These are phyloP conservation scores for Etheostoma nigrum DNA, from an alignment of 2,797 vertebrate genomes.

Conservation along the genomic window DNA sequence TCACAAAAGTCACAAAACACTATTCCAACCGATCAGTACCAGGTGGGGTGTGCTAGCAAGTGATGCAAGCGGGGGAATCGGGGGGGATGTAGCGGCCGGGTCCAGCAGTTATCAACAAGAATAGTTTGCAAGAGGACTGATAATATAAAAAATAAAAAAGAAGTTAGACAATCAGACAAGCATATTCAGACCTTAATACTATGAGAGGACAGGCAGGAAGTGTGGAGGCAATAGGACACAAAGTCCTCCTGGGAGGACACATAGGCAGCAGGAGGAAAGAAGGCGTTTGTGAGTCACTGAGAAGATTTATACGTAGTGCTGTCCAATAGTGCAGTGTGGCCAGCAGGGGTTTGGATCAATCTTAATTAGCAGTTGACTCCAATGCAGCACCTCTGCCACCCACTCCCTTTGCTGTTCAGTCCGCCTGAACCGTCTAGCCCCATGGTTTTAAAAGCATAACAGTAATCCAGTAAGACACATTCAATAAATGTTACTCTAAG, in stretches of 20 bases:
- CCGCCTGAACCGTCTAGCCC: conserved; percentile 21
- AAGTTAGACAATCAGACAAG: background rate
- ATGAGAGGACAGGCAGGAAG: background rate
- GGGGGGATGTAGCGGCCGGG: too few relatives aligned
- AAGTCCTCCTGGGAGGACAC: conserved; percentile 5
- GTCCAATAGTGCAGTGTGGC: conserved; percentile 47
- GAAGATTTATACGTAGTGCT: conserved; percentile 63
- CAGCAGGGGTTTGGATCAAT: conserved; percentile 60
- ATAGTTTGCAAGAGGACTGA: too few relatives aligned
- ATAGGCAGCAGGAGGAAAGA: conserved; percentile 3
- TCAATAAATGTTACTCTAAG: conserved; percentile 27
- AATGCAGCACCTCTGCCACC: conserved; percentile 48
- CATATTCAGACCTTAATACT: background rate
- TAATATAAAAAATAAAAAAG: too few relatives aligned
- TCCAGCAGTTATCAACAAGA: too few relatives aligned
- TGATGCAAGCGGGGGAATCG: too few relatives aligned
- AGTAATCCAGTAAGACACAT: conserved; percentile 20
- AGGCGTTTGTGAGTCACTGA: conserved; percentile 40
- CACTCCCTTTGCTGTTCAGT: conserved; percentile 22
- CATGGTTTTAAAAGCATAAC: conserved; percentile 49
- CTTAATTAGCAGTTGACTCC: conserved; percentile 69
- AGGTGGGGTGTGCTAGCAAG: too few relatives aligned
- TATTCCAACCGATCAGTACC: too few relatives aligned
- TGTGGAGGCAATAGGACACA: background rate
- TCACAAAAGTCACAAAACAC: too few relatives aligned